These are phyloP conservation scores for Agrenia bidenticulata DNA, from an alignment of 2,888 invertebrate genomes.

Conservation along the genomic window DNA sequence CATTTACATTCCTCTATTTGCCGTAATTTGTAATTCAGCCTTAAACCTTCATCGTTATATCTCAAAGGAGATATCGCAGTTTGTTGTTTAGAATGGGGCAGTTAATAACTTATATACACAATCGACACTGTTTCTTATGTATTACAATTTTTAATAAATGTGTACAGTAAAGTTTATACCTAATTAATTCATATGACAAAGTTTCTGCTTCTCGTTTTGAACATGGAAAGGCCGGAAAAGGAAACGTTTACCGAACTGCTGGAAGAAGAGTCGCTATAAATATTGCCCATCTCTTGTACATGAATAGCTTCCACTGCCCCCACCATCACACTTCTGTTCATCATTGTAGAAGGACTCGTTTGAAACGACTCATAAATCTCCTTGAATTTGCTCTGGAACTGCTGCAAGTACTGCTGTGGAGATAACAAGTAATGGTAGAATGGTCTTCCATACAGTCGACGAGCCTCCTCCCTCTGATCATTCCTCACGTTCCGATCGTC, in stretches of 20 bases:
- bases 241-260: constrained; percentile 4
- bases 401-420: constrained; percentile 21
- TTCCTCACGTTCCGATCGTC: constrained; percentile 70
- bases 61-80: no score
- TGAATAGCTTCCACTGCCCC: background rate
- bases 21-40: no score
- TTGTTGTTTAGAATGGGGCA: no score
- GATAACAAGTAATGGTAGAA: constrained; percentile 9
- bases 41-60: no score
- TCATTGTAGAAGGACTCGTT: background rate
- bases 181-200: no score
- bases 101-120: no score
- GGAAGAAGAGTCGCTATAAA: background rate
- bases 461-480: constrained; percentile 66
- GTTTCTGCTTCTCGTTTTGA: no score
- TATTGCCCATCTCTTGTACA: background rate
- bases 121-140: no score
- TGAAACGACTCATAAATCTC: constrained; percentile 22
- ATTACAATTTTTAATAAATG: no score
- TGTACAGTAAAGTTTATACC: no score
- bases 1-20: no score
- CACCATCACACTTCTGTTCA: background rate
- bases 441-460: constrained; percentile 61
- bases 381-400: constrained; percentile 37
- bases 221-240: background rate